Base-by-base conservation (phyloP, 35 echinoderm and acorn worm genomes). In the Apostichopus parvimensis region DNA sequence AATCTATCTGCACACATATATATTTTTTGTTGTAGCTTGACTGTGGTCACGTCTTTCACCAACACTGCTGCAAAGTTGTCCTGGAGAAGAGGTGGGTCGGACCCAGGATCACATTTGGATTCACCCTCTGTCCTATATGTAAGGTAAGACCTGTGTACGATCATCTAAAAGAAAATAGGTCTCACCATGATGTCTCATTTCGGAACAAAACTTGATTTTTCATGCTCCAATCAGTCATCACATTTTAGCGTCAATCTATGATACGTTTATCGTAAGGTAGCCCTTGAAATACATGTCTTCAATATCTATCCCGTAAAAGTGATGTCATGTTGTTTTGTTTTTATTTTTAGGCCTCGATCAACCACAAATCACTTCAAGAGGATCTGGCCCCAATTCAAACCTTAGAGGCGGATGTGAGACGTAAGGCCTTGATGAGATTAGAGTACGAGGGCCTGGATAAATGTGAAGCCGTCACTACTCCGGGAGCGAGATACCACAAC, bases 31-130 rank as follows among this genome's bases (percentile, higher is more conserved):
- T 80, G 21, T 73, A 99, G 97, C 88, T 99, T 13, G 92, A 94
- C 10, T 99, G 97, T 94, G 94, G 97, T 12, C 97, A 99, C 92
- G 95, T 99, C 6, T 99, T 99, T 85, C 97, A 99, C 58, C 91
- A 96, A 53, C 93, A 99, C 73, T 99, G 97, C 80, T 99, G 97
- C 84, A 85, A 83, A 52, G 81, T 80, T 79, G 95, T 99, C 17
- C 75, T 99, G 10, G 92, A 96, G 88, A 96, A 91, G 84, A 86
- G 82, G 53, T 99, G 97, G 97, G 97, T 99, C 18, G 97, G 97
- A 70, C 97, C 97, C 28, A 79, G 97, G 12, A 99, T 99, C 71
- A 99, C 97, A 1, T 99, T 99, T 93, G 97, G 97, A 0, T 99
- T 99, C 88, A 94, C 95, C 11, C 89, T 93, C 9, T 99, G 97